Percentiles rank a stretch among this genome's conserved stretches.
Conservation (phyloP, 30 jellyfish, hydroid and myxozoan genomes). For the Hydractinia echinata region DNA sequence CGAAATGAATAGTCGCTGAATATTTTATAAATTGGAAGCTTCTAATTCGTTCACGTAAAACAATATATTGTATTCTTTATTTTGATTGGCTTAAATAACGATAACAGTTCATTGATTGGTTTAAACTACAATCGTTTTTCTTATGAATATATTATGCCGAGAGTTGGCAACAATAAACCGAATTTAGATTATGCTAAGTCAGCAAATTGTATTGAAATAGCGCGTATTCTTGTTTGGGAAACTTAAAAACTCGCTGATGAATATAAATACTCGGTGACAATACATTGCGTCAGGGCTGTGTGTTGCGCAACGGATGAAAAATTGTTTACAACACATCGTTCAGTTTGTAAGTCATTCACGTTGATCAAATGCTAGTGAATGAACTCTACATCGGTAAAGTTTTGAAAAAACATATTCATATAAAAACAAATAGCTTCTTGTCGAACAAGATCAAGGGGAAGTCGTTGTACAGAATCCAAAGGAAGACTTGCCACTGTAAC, state of each 20-base stretch:
- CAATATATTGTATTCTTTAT: too few relatives aligned
- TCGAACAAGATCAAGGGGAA: background rate
- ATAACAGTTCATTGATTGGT: too few relatives aligned
- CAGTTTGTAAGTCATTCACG: background rate
- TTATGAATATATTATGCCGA: too few relatives aligned
- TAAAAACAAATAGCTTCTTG: background rate
- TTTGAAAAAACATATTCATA: background rate
- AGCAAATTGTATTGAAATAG: background rate
- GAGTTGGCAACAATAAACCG: too few relatives aligned
- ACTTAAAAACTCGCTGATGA: background rate
- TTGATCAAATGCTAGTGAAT: background rate
- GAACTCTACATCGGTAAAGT: slow-evolving; percentile 13
- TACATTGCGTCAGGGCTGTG: slow-evolving; percentile 15
- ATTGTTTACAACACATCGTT: slow-evolving; percentile 15
- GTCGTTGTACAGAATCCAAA: background rate
- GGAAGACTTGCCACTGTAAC: background rate
- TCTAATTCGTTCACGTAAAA: background rate
- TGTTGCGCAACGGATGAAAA: slow-evolving; percentile 7
- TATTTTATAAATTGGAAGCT: background rate
- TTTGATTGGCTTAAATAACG: too few relatives aligned
- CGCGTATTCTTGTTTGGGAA: slow-evolving; percentile 16
- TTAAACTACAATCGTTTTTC: too few relatives aligned
- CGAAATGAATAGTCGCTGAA: background rate
- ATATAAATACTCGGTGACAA: background rate
- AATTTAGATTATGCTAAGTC: too few relatives aligned